Base-by-base conservation (phyloP, 1,140 invertebrate species). In the Heliconius melpomene region DNA sequence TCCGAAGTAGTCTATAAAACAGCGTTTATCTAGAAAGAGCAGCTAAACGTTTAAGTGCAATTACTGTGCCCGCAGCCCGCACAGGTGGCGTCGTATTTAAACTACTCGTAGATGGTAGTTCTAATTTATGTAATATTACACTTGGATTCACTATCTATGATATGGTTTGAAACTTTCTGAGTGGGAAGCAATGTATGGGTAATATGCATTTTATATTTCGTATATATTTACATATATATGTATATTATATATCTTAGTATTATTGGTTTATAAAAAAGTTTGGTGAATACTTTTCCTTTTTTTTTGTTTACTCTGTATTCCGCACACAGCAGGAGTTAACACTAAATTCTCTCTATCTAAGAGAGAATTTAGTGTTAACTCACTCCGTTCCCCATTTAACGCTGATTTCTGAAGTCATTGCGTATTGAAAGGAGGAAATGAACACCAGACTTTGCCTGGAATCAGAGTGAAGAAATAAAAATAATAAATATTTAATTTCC, bases 31-130 rank as follows among this genome's bases (percentile, higher is more conserved):
- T 77, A 70, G 60, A 70, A 60, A 77, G 75, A 46, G 75, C 75
- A 77, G 75, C 57, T 77, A 71, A 77, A 77, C 46, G 60, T 71
- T 77, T 60, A 77, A 77, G 60, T 70, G 75, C 75, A 77, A 77
- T 77, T 77, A 77, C 57, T 46, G 60, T 70, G 32, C 40, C 75
- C 60, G 40, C 60, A 77, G 32, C 40, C 75, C 60, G 40, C 26
- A 77, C 75, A 77, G 75, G 60, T 77, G 75, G 75, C 60, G 75
- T 46, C 75, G 75, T 77, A 77, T 77, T 77, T 77, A 77, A 77
- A 46, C 75, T 40, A 46, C 11, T 16, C 40, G 40, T 46, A 20
- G 36, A 18, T 32, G 18, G 13, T 57, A 76, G 36, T 70, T 76
- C 54, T 76, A 77, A 77, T 77, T 75, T 75, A 77, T 70, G 75